These are phyloP conservation scores for Psilopsiagon aurifrons DNA, from an alignment of 2,113 vertebrate genomes.

Conservation along the genomic window DNA sequence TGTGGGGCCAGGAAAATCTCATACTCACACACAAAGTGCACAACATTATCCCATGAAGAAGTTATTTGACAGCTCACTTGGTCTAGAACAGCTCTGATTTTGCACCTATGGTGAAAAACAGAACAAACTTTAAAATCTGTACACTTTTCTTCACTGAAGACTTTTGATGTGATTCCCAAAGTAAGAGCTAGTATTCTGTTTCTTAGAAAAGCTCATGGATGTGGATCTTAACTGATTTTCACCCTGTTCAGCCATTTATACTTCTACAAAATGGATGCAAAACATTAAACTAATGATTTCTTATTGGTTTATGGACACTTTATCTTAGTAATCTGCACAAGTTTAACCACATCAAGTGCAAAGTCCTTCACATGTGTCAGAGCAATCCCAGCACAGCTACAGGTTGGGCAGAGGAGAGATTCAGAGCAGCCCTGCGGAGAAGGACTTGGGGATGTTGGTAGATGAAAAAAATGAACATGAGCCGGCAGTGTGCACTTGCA, in stretches of 20 bases:
- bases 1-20: neutral
- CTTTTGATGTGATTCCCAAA: neutral
- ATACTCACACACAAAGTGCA: neutral
- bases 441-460: too few species aligned
- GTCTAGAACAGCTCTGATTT: neutral
- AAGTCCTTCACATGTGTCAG: too few species aligned
- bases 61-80: neutral
- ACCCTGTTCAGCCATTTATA: neutral
- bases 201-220: neutral
- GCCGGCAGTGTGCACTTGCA: too few species aligned
- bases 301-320: neutral
- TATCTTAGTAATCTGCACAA: neutral
- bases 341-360: too few species aligned
- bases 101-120: neutral
- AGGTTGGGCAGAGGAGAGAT: too few species aligned
- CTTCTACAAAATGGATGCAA: neutral
- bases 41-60: neutral
- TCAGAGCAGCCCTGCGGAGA: too few species aligned
- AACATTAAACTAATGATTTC: neutral
- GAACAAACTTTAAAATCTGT: neutral
- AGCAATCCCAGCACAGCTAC: too few species aligned
- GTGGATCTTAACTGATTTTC: neutral
- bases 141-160: rapidly evolving
- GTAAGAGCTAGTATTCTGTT: neutral
- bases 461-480: too few species aligned